Evolutionary conservation across 2,888 invertebrate species (phyloP).

Genomic region (Pheosia gnoma): DNA sequence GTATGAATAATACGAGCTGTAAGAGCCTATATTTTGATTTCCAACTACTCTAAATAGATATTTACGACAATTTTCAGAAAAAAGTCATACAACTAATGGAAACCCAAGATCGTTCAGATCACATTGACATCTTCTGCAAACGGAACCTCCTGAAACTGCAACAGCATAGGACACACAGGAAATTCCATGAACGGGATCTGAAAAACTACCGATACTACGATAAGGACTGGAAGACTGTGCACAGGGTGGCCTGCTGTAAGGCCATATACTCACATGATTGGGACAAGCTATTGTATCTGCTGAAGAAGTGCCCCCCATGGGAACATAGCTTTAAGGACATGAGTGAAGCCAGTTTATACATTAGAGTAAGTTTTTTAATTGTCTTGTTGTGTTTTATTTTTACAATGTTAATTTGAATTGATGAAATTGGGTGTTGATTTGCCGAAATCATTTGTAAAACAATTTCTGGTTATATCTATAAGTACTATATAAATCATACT

Average conservation of each 20-base stretch:
- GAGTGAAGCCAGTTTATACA: conserved; percentile 49
- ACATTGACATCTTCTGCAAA: conserved; percentile 48
- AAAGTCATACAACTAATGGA: conserved; percentile 54
- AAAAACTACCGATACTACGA: conserved; percentile 10
- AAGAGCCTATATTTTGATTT: too few species aligned
- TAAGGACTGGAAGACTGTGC: conserved; percentile 38
- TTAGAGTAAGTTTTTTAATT: conserved; percentile 46
- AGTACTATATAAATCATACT: too few species aligned
- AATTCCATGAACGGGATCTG: conserved; percentile 19
- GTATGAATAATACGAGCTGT: too few species aligned
- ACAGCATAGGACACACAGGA: conserved; percentile 29
- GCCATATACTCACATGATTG: conserved; percentile 73
- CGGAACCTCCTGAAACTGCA: conserved; percentile 55
- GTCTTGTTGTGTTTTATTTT: background rate
- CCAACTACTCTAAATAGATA: too few species aligned
- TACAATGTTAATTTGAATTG: too few species aligned
- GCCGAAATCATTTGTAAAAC: too few species aligned
- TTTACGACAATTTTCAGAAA: conserved; percentile 45
- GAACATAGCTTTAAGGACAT: conserved; percentile 42
- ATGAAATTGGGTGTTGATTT: too few species aligned
- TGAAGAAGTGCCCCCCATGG: conserved; percentile 65
- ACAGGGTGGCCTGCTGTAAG: conserved; percentile 47
- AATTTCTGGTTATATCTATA: too few species aligned
- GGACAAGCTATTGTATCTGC: conserved; percentile 64
- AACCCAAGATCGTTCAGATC: conserved; percentile 21